Conservation (phyloP, 2,888 invertebrate species). For the Atrina japonica region DNA sequence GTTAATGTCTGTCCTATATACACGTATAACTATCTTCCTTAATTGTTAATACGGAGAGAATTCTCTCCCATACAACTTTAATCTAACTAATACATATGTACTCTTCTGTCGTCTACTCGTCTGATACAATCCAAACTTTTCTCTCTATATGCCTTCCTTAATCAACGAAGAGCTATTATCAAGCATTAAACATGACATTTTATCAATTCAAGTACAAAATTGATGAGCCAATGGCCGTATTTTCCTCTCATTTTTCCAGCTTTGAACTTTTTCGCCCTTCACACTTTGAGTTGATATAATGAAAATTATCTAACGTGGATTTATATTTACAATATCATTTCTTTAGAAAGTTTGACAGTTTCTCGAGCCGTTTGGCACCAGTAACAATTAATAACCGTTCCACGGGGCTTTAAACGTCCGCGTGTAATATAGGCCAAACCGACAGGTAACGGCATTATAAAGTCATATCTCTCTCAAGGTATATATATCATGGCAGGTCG, state of each 20-base stretch:
- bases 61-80: neutral
- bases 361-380: conserved; percentile 19
- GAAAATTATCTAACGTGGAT: conserved; percentile 31
- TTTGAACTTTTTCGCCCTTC: conserved; percentile 30
- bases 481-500: neutral
- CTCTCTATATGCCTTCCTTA: conserved; percentile 26
- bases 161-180: conserved; percentile 33
- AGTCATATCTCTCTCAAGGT: conserved; percentile 6
- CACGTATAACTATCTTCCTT: too few species aligned
- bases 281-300: conserved; percentile 27
- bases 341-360: conserved; percentile 27
- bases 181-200: conserved; percentile 39
- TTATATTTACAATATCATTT: conserved; percentile 26
- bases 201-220: conserved; percentile 34
- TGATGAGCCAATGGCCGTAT: conserved; percentile 23
- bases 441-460: conserved; percentile 1
- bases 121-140: conserved; percentile 37
- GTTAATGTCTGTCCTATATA: too few species aligned
- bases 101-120: conserved; percentile 29
- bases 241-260: conserved; percentile 24
- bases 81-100: neutral
- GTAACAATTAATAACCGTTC: conserved; percentile 15
- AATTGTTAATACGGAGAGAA: too few species aligned
- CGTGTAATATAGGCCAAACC: conserved; percentile 14
- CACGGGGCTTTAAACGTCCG: conserved; percentile 24